Conservation (phyloP, 2,113 vertebrate species). For the Muntiacus muntjak region DNA sequence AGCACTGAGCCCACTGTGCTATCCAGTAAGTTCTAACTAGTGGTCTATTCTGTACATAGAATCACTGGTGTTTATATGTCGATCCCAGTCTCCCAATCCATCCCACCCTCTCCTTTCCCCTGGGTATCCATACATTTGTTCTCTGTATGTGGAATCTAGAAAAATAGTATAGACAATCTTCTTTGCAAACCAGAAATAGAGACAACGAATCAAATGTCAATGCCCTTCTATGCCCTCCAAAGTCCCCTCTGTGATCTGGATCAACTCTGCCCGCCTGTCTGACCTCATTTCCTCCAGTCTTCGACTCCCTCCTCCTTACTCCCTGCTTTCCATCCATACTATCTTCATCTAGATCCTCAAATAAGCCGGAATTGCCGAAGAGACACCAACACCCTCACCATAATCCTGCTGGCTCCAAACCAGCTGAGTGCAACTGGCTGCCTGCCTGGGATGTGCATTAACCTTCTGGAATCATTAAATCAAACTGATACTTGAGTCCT, state of each 20-base stretch:
- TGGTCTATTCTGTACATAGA: neutral
- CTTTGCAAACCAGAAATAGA: neutral
- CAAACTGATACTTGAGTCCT: conserved; percentile 31
- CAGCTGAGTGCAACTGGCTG: conserved; percentile 32
- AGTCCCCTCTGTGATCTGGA: neutral
- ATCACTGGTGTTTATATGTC: neutral
- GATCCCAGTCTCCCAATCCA: neutral
- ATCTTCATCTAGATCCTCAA: neutral
- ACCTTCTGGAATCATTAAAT: conserved; percentile 54
- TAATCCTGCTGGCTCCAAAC: neutral
- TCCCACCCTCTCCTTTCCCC: neutral
- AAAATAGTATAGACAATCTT: neutral
- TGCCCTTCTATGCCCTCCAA: neutral
- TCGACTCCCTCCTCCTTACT: neutral
- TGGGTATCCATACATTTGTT: neutral
- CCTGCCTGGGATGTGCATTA: conserved; percentile 15
- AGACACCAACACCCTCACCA: neutral
- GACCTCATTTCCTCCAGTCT: neutral
- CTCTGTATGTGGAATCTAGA: neutral
- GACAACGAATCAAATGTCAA: neutral
- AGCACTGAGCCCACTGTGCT: accelerated
- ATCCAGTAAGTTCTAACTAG: neutral
- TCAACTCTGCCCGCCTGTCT: neutral
- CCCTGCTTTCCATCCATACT: too few species aligned
- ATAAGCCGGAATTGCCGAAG: neutral